Evolutionary conservation across 2,888 invertebrate species (phyloP), one percentile per base, ranked within the genome.

Genomic region (Drosophila fungiperda): DNA sequence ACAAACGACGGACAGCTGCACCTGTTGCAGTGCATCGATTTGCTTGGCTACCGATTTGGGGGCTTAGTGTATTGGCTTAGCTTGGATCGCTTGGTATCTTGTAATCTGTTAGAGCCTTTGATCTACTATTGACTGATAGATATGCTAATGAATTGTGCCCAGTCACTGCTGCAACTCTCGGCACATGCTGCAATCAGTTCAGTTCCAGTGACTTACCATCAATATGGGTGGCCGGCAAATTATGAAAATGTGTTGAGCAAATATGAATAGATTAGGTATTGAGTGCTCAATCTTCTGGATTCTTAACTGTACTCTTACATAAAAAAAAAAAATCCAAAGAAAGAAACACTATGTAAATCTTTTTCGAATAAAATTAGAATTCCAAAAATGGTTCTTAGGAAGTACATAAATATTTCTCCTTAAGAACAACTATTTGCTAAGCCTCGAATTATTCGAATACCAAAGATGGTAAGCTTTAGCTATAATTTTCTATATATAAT

Each of bases 1-100:
- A 65, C 74, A 85, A 26, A 62, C 84, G 89, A 80, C 83, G 89
- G 68, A 65, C 74, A 85, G 78, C 81, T 79, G 87, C 85, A 86
- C 90, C 90, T 88, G 84, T 76, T 81, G 53, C 70, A 80, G 71
- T 40, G 66, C 82, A 67, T 73, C 78, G 82, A 81, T 78, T 81
- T 81, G 78, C 82, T 81, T 78, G 82, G 78, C 78, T 78, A 78
- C 78, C 78, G 78, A 81, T 81, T 66, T 53, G 57, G 52, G 60
- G 49, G 45, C 48, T 71, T 59, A 17, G 53, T 53, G 33, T 33
- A 53, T 33, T 53, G 35, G n/a, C 55, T 55, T 36, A 26, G 54
- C 54, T 54, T 59, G 54, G 75, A 70, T 80, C 23, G 57, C 62
- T 61, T 38, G 54, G 64, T 67, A 80, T 67, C 77, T 68, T 71